Evolutionary conservation across 2,888 invertebrate species (phyloP).

Genomic region (Chrysolina haemoptera): DNA sequence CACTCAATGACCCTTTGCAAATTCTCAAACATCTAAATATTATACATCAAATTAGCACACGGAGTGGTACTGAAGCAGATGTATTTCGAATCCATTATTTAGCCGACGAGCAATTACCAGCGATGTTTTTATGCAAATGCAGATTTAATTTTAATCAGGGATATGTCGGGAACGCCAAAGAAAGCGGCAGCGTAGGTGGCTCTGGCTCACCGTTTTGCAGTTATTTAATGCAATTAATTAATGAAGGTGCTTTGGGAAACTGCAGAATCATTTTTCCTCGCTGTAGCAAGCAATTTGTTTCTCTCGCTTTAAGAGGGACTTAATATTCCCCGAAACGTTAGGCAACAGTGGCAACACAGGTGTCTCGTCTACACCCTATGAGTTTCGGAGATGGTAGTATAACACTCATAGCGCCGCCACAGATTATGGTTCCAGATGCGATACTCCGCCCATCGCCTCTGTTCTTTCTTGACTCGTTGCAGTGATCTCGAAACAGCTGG

Average conservation of each 20-base stretch:
- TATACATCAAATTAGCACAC: slow-evolving; percentile 9
- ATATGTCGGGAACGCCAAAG: not conserved
- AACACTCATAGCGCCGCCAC: too few species aligned
- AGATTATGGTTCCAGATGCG: too few species aligned
- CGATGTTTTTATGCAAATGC: slow-evolving; percentile 12
- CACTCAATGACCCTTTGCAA: not conserved
- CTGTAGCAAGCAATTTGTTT: not conserved
- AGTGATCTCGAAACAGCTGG: too few species aligned
- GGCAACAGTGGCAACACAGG: too few species aligned
- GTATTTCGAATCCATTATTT: slow-evolving; percentile 8
- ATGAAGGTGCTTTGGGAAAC: not conserved
- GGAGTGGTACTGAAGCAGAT: not conserved
- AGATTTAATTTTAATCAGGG: not conserved
- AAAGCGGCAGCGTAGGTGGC: not conserved
- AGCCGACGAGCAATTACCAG: not conserved
- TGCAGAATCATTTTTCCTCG: not conserved
- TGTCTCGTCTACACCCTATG: not conserved
- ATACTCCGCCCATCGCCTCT: too few species aligned
- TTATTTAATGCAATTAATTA: not conserved
- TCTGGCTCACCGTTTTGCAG: not conserved
- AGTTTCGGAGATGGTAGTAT: too few species aligned
- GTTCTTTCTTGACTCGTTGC: too few species aligned
- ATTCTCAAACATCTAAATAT: not conserved
- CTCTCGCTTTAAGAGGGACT: too few species aligned
- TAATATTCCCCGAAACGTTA: too few species aligned